Percentiles rank a stretch among this genome's conserved stretches.
These are phyloP conservation scores for Anaspis maculata DNA, from an alignment of 2,888 invertebrate genomes.

Conservation along the genomic window DNA sequence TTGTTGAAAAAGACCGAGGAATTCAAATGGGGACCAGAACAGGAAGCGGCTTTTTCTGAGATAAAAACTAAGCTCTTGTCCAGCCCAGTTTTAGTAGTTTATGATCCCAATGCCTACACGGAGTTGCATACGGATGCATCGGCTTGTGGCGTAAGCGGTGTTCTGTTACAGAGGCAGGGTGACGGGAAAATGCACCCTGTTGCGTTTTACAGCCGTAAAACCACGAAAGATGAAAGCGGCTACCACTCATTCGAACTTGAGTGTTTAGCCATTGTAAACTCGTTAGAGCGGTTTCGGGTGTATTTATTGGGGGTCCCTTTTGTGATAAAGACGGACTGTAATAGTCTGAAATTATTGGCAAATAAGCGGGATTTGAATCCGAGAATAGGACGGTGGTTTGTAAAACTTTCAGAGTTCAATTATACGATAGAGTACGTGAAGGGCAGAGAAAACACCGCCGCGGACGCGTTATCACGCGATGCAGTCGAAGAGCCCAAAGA, in stretches of 20 bases:
- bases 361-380: slow-evolving; percentile 9
- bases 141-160: slow-evolving; percentile 4
- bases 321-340: slow-evolving; percentile 14
- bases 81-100: slow-evolving; percentile 6
- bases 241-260: slow-evolving; percentile 10
- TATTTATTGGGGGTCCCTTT: slow-evolving; percentile 15
- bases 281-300: slow-evolving; percentile 11
- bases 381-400: slow-evolving; percentile 10
- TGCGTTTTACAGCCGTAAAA: slow-evolving; percentile 8
- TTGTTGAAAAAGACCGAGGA: slow-evolving; percentile 16
- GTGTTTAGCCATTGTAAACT: slow-evolving; percentile 7
- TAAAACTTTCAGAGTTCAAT: slow-evolving; percentile 15
- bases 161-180: slow-evolving; percentile 5
- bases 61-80: slow-evolving; percentile 3
- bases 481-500: slow-evolving; percentile 13
- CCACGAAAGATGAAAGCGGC: slow-evolving; percentile 6
- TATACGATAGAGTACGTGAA: slow-evolving; percentile 17
- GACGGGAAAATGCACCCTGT: slow-evolving; percentile 8
- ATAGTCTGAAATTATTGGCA: slow-evolving; percentile 7
- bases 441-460: slow-evolving; percentile 12
- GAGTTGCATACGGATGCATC: slow-evolving; percentile 11
- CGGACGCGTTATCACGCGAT: slow-evolving; percentile 17
- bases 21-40: slow-evolving; percentile 11
- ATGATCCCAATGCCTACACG: slow-evolving; percentile 5
- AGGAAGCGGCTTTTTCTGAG: slow-evolving; percentile 1